A percentile compares a stretch with the other conserved stretches of the same genome.
These are phyloP conservation scores for Eidolon helvum DNA, from an alignment of 2,113 vertebrate genomes.

Conservation along the genomic window DNA sequence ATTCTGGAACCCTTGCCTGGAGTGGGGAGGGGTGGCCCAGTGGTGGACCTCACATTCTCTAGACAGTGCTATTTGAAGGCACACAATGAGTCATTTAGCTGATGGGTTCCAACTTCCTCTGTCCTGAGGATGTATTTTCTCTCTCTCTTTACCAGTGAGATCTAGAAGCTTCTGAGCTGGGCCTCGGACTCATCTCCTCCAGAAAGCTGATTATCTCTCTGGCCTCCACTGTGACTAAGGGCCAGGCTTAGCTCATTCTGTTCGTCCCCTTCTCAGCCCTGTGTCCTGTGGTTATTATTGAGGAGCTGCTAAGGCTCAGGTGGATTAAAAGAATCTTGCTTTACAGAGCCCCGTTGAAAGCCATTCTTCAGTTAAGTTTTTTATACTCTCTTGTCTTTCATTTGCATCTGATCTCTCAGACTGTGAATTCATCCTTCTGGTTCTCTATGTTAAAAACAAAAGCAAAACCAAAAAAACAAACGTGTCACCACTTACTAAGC, in stretches of 20 bases:
- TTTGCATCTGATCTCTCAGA: not conserved
- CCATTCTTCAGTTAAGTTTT: not conserved
- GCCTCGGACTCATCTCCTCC: not conserved
- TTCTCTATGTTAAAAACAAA: not conserved
- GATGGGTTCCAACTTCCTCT: not conserved
- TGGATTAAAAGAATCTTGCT: not conserved
- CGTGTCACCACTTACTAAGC: not conserved
- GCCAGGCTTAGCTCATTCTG: not conserved
- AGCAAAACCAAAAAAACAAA: not conserved
- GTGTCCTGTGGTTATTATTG: rapidly evolving
- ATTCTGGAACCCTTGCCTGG: not conserved
- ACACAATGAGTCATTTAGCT: not conserved
- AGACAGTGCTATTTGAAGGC: not conserved
- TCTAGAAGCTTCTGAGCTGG: not conserved
- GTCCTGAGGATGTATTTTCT: not conserved
- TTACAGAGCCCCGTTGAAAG: not conserved
- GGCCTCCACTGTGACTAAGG: not conserved
- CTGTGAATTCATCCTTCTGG: not conserved
- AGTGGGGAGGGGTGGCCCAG: not conserved
- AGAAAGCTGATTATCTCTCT: not conserved
- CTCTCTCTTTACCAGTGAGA: not conserved
- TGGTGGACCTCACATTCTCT: rapidly evolving
- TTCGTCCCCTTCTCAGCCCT: not conserved
- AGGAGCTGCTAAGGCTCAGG: not conserved
- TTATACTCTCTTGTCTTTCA: not conserved